These are phyloP conservation scores for Lithosia quadra DNA, from an alignment of 2,888 invertebrate species.

Conservation along the genomic window DNA sequence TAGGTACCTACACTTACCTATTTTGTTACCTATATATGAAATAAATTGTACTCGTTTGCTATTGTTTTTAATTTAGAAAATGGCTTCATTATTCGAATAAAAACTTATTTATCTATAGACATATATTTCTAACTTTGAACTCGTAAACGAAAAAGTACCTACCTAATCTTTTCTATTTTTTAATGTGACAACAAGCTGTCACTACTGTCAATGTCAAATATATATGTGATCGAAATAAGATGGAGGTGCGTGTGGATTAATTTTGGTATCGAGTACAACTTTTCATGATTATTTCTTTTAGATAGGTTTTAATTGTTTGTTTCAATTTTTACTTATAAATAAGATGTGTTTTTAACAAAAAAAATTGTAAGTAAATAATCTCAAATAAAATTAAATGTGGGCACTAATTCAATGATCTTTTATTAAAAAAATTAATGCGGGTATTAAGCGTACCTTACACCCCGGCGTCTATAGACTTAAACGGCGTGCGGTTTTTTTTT, in stretches of 20 bases:
- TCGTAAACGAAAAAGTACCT: not conserved
- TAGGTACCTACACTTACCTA: slow-evolving; percentile 19
- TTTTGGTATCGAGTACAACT: not conserved
- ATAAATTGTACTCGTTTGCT: not conserved
- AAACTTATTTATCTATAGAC: not conserved
- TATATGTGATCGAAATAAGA: not conserved
- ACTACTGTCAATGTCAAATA: not conserved
- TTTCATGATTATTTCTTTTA: not conserved
- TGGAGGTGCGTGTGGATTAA: not conserved
- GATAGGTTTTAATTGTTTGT: not conserved
- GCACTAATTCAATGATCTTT: no score
- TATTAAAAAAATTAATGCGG: no score
- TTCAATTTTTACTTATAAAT: not conserved
- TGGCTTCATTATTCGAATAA: not conserved
- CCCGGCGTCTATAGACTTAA: no score
- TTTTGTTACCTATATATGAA: no score
- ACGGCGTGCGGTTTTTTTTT: no score
- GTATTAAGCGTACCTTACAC: no score
- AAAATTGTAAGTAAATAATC: no score
- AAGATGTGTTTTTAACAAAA: no score
- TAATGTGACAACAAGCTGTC: slow-evolving; percentile 4
- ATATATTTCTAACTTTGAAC: not conserved
- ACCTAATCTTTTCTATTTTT: not conserved
- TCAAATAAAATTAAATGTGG: no score
- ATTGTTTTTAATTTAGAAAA: not conserved